Conservation (phyloP, 2,797 vertebrate species). For the Tamandua tetradactyla region DNA sequence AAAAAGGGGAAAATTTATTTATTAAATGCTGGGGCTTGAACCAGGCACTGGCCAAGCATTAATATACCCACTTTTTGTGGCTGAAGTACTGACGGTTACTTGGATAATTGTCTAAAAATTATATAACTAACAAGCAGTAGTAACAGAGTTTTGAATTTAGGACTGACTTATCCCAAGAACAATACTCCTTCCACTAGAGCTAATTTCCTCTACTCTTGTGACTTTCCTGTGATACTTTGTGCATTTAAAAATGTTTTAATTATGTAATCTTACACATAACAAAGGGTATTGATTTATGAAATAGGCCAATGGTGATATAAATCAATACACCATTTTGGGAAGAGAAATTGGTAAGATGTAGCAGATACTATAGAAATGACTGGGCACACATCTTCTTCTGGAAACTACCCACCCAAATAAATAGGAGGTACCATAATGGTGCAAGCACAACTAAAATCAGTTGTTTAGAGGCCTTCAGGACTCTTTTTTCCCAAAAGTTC, state of each 20-base stretch:
- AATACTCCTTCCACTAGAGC: neutral
- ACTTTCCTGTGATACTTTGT: neutral
- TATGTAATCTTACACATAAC: constrained; percentile 2
- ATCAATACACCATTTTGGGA: neutral
- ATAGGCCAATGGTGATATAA: neutral
- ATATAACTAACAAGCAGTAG: neutral
- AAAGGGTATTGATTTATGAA: constrained; percentile 18
- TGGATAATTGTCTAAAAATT: constrained; percentile 5
- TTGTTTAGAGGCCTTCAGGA: neutral
- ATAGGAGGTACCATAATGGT: neutral
- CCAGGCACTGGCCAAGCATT: neutral
- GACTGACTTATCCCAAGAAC: neutral
- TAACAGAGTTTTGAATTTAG: constrained; percentile 6
- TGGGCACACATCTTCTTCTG: neutral
- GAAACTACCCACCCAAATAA: neutral
- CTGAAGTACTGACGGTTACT: neutral
- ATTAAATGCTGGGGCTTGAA: neutral
- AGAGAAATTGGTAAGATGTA: neutral
- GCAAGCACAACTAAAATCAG: neutral
- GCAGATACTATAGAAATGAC: neutral
- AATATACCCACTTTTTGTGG: neutral
- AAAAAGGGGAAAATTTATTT: neutral
- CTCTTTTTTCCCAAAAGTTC: neutral
- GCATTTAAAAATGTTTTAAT: neutral
- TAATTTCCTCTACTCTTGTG: neutral